A percentile compares a stretch with the other conserved stretches of the same genome.
Evolutionary conservation across 2,113 vertebrate genomes (phyloP).

Genomic region (Cervus canadensis): DNA sequence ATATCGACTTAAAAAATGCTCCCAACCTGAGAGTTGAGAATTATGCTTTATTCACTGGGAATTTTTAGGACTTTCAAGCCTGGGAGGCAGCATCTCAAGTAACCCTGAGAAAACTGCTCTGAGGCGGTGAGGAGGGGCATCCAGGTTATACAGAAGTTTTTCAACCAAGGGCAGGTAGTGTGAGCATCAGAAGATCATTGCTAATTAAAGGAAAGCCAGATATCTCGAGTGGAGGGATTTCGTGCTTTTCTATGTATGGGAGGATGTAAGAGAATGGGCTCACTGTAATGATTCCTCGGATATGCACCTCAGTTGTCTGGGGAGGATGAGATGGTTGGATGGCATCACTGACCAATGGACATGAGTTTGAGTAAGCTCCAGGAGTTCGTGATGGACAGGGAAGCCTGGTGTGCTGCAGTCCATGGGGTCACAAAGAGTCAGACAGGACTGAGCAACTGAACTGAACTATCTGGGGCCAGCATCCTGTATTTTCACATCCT

Average conservation of each 20-base stretch:
- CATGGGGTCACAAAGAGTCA: not conserved
- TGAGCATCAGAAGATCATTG: not conserved
- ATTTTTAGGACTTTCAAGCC: not conserved
- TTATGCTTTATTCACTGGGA: not conserved
- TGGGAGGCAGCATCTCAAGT: not conserved
- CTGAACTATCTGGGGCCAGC: not conserved
- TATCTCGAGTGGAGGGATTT: not conserved
- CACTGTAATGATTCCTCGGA: not conserved
- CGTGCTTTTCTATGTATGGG: not conserved
- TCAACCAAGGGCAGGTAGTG: not conserved
- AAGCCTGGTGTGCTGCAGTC: not conserved
- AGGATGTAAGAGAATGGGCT: not conserved
- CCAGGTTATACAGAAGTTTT: not conserved
- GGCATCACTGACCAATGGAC: not conserved
- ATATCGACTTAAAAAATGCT: not conserved
- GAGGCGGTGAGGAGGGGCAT: not conserved
- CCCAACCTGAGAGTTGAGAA: not conserved
- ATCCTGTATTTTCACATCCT: not conserved
- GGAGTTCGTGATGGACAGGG: not conserved
- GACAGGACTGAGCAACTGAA: fast-evolving
- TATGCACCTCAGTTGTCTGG: not conserved
- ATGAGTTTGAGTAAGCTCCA: not conserved
- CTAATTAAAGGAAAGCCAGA: not conserved
- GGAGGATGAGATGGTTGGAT: not conserved
- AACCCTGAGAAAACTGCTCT: not conserved